phyloP scores from a whole-genome alignment of 2,113 vertebrate genomes.

The Pyrgilauda ruficollis region DNA sequence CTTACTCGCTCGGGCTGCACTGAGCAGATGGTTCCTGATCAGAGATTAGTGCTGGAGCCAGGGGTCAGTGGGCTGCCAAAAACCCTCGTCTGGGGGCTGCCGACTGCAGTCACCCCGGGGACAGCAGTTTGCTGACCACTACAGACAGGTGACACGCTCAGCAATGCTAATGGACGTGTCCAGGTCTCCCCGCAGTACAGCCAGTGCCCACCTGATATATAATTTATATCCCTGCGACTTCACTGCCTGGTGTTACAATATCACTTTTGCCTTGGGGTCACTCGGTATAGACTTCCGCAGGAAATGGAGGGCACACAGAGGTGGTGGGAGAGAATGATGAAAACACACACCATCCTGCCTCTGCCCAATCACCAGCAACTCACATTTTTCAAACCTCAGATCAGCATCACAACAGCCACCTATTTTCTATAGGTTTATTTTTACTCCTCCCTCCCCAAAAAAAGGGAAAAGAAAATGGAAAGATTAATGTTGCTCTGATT shows the following conservation, averaged over 20 bases:
- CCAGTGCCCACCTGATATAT: constrained; percentile 3
- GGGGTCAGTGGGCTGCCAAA: constrained; percentile 66
- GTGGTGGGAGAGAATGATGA: neutral
- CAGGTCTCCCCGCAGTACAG: neutral
- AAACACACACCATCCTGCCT: neutral
- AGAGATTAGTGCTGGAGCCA: constrained; percentile 67
- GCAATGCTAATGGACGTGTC: neutral
- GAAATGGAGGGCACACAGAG: neutral
- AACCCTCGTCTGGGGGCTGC: neutral
- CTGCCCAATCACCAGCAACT: neutral
- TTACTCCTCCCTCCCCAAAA: fast-evolving
- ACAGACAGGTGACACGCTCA: constrained; percentile 31
- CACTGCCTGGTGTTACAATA: neutral
- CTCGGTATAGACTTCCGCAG: neutral
- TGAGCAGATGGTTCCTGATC: constrained; percentile 80
- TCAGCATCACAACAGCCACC: neutral
- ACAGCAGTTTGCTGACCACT: neutral
- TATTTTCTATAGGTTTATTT: neutral
- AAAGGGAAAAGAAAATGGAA: neutral
- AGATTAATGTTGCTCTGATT: too few species aligned
- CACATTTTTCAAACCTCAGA: constrained; percentile 1
- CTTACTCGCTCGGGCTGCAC: constrained; percentile 49
- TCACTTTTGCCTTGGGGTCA: neutral
- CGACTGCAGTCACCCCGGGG: neutral
- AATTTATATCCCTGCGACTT: constrained; percentile 23